These are phyloP conservation scores for Lepidothrix coronata DNA, from an alignment of 2,113 vertebrate species.

Conservation along the genomic window DNA sequence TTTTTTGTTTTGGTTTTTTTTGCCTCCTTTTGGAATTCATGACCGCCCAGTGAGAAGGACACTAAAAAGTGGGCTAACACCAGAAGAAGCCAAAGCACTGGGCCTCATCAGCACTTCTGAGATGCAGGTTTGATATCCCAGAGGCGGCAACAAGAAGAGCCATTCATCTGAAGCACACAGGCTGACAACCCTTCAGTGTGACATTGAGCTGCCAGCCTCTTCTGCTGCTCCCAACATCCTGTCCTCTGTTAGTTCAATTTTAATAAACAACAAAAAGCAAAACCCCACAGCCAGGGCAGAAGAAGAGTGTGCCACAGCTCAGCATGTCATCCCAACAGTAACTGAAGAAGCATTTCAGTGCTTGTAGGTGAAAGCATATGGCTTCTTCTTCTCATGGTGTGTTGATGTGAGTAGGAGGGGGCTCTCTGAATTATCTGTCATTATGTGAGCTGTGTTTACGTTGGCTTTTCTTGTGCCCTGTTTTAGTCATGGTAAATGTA, in stretches of 20 bases:
- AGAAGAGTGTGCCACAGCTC: not conserved
- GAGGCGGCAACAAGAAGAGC: not conserved
- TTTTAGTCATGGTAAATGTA: slow-evolving; percentile 58
- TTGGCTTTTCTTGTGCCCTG: slow-evolving; percentile 56
- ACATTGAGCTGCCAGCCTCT: slow-evolving; percentile 50
- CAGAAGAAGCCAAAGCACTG: slow-evolving; percentile 93
- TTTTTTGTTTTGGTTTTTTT: not conserved
- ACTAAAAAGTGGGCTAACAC: slow-evolving; percentile 90
- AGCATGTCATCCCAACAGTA: not conserved
- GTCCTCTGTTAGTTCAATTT: not conserved
- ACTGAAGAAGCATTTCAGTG: not conserved
- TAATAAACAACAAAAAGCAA: not conserved
- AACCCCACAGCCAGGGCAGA: not conserved
- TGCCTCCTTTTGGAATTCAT: not conserved
- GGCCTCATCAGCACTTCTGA: slow-evolving; percentile 90
- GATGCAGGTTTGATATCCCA: slow-evolving; percentile 87
- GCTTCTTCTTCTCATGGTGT: not conserved
- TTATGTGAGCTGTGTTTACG: slow-evolving; percentile 51
- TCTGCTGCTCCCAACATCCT: slow-evolving; percentile 39
- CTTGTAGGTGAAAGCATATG: not conserved
- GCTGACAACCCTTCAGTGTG: not conserved
- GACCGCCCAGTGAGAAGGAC: slow-evolving; percentile 87
- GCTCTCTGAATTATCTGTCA: slow-evolving; percentile 23
- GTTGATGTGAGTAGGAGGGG: not conserved
- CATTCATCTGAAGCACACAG: slow-evolving; percentile 18